These are phyloP conservation scores for Turdus rufiventris DNA, from an alignment of 2,113 vertebrate species.

Conservation along the genomic window DNA sequence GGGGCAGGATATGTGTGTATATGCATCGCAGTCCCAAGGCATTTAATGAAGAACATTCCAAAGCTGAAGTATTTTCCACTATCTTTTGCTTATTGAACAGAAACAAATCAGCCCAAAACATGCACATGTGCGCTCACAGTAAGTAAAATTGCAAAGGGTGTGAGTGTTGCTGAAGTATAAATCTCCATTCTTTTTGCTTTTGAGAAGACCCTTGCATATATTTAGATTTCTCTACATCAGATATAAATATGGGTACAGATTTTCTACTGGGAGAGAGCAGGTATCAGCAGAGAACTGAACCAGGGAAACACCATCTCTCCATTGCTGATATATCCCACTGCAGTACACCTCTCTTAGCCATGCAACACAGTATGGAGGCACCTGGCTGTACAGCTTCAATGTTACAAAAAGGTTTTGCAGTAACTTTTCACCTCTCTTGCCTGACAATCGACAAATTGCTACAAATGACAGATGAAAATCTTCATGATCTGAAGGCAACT, in stretches of 20 bases:
- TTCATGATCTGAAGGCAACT: neutral
- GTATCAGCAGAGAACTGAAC: neutral
- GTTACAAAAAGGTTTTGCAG: neutral
- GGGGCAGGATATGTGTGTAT: too few relatives aligned
- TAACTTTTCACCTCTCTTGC: neutral
- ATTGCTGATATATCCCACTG: neutral
- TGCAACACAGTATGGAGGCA: neutral
- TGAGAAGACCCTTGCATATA: neutral
- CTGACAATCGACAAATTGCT: neutral
- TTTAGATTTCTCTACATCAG: neutral
- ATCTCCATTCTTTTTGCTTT: neutral
- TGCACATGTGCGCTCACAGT: rapidly evolving
- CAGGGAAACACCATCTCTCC: neutral
- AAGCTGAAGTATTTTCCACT: neutral
- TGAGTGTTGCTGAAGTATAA: neutral
- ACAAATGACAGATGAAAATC: neutral
- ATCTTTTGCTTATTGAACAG: neutral
- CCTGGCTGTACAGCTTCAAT: neutral
- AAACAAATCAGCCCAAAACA: neutral
- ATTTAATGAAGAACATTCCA: neutral
- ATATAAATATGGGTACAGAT: neutral
- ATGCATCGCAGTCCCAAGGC: neutral
- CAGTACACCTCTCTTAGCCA: neutral
- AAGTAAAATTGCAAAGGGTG: neutral
- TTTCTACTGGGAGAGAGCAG: neutral